phyloP scores from a whole-genome alignment of 2,797 vertebrate species.

The Malurus leucopterus region DNA sequence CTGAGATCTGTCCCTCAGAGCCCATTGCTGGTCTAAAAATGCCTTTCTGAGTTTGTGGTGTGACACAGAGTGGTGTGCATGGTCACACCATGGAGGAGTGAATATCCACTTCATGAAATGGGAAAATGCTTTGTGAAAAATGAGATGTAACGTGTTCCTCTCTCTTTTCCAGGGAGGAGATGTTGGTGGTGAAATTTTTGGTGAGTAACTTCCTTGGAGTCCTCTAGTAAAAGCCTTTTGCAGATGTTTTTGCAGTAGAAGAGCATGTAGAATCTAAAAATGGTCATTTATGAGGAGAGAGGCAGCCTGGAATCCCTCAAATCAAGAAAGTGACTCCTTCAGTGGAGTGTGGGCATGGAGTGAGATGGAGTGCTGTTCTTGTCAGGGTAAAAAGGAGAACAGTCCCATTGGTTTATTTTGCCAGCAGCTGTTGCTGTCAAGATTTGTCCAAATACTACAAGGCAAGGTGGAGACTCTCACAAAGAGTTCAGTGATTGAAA shows the following conservation, averaged over 20 bases:
- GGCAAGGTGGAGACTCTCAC: background rate
- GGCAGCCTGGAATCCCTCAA: background rate
- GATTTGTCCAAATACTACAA: background rate
- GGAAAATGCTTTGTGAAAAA: background rate
- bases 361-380: background rate
- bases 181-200: constrained; percentile 42
- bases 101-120: background rate
- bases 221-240: background rate
- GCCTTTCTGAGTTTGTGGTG: background rate
- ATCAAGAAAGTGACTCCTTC: background rate
- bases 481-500: background rate
- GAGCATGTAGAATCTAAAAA: background rate
- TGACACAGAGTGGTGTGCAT: fast-evolving
- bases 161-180: constrained; percentile 56
- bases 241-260: background rate
- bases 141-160: background rate
- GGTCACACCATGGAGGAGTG: fast-evolving
- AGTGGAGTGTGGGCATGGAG: background rate
- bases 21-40: background rate
- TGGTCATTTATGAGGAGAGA: background rate
- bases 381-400: background rate
- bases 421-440: background rate
- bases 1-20: background rate
- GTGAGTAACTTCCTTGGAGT: constrained; percentile 46
- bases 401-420: background rate